Percentiles rank a stretch among this genome's conserved stretches.
Evolutionary conservation across 1,140 invertebrate genomes (phyloP).

Genomic region (Aphaenogaster ashmeadi): DNA sequence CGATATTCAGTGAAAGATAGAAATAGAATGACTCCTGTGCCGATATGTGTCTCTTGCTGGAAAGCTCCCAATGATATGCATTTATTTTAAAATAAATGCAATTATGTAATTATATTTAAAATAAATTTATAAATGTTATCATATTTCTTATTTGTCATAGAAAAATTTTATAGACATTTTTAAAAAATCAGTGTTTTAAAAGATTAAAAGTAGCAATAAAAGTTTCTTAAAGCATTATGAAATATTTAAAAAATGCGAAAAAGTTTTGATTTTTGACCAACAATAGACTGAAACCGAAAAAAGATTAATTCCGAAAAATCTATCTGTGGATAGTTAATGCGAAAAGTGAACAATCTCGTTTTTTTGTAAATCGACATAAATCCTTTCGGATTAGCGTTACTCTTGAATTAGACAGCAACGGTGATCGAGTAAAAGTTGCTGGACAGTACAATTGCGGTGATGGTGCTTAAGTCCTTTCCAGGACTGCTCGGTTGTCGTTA

Average conservation of each 20-base stretch:
- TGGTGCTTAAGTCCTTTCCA: constrained; percentile 73
- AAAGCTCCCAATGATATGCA: not conserved
- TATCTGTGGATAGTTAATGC: not conserved
- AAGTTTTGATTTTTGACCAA: not conserved
- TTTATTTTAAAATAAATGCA: not conserved
- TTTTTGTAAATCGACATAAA: not conserved
- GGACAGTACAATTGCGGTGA: not conserved
- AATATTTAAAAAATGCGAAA: not conserved
- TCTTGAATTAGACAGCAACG: not conserved
- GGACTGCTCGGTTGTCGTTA: constrained; percentile 76
- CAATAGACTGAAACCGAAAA: not conserved
- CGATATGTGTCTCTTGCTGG: too few species aligned
- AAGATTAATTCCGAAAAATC: not conserved
- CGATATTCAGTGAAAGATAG: too few species aligned
- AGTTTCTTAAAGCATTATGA: not conserved
- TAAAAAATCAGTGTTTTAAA: not conserved
- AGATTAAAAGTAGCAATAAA: not conserved
- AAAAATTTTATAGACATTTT: not conserved
- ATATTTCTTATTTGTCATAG: not conserved
- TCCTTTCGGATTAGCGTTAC: constrained; percentile 24
- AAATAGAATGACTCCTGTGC: too few species aligned
- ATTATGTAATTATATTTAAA: not conserved
- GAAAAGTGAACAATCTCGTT: constrained; percentile 1
- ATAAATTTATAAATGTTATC: too few species aligned
- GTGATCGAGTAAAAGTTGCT: not conserved